A percentile compares a stretch with the other conserved stretches of the same genome.
Evolutionary conservation across 2,113 vertebrate genomes (phyloP).

Genomic region (Thamnaconus septentrionalis): DNA sequence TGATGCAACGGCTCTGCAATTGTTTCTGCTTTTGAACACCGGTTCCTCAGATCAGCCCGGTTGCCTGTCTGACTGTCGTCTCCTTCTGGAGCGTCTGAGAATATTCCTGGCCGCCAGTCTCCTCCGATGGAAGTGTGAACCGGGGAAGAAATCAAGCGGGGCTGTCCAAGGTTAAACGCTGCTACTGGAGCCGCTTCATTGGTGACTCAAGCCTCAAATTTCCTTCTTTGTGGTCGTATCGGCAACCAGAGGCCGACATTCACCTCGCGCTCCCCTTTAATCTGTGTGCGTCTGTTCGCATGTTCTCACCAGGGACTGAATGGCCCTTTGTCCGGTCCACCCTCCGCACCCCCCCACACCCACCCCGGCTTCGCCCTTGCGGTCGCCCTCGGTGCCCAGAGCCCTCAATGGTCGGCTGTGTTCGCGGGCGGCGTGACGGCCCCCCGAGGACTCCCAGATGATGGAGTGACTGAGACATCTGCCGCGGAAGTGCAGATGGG

Average conservation of each 20-base stretch:
- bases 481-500: conserved; percentile 55
- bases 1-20: conserved; percentile 73
- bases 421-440: conserved; percentile 44
- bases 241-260: too few relatives aligned
- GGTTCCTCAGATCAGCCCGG: conserved; percentile 53
- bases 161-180: conserved; percentile 57
- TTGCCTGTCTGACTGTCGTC: conserved; percentile 14
- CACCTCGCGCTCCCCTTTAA: too few relatives aligned
- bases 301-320: conserved; percentile 28
- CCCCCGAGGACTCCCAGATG: conserved; percentile 56
- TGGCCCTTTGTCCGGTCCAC: conserved; percentile 53
- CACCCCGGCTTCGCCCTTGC: too few relatives aligned
- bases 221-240: too few relatives aligned
- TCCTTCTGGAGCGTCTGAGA: conserved; percentile 25
- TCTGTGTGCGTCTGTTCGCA: neutral
- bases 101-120: conserved; percentile 25
- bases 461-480: conserved; percentile 61
- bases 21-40: conserved; percentile 64
- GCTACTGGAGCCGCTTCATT: conserved; percentile 26
- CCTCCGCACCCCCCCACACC: too few relatives aligned
- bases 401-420: conserved; percentile 57
- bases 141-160: conserved; percentile 42
- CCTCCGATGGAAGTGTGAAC: conserved; percentile 43
- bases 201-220: too few relatives aligned
- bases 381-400: conserved; percentile 12